phyloP scores from a whole-genome alignment of 30 jellyfish, hydroid and myxozoan species.

The Rhopilema esculentum region DNA sequence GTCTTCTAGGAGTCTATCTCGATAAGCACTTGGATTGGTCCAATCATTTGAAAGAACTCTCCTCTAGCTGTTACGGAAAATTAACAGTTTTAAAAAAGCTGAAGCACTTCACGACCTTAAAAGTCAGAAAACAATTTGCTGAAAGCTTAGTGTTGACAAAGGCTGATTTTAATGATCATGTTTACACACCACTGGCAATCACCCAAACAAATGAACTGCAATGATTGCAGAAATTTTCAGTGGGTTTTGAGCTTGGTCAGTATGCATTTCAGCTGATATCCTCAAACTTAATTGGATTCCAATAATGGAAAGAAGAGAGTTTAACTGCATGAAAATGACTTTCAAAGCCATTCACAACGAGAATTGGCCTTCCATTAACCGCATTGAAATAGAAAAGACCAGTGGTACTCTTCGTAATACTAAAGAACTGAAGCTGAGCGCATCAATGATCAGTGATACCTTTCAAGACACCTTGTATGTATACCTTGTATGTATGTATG shows the following conservation, averaged over 20 bases:
- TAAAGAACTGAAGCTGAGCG: conserved; percentile 18
- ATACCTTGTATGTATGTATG: no score
- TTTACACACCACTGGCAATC: conserved; percentile 28
- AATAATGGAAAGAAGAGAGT: conserved; percentile 17
- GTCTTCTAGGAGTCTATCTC: conserved; percentile 17
- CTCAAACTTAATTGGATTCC: conserved; percentile 31
- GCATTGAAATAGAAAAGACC: conserved; percentile 11
- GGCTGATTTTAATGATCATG: conserved; percentile 27
- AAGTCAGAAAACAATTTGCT: conserved; percentile 15
- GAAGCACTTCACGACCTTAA: conserved; percentile 29
- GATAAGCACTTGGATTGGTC: conserved; percentile 44
- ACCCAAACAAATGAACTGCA: conserved; percentile 31
- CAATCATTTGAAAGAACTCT: conserved; percentile 38
- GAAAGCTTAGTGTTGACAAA: no score
- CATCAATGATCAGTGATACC: conserved; percentile 28
- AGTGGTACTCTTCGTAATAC: no score
- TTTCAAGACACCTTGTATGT: no score
- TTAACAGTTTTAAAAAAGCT: conserved; percentile 5
- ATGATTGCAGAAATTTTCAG: conserved; percentile 40
- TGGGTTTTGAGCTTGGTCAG: conserved; percentile 12
- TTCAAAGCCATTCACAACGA: conserved; percentile 41
- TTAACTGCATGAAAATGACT: conserved; percentile 11
- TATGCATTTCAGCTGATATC: conserved; percentile 8
- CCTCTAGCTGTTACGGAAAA: conserved; percentile 56
- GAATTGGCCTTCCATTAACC: conserved; percentile 44